phyloP scores from a whole-genome alignment of 2,113 vertebrate genomes.

The Recurvirostra avosetta region DNA sequence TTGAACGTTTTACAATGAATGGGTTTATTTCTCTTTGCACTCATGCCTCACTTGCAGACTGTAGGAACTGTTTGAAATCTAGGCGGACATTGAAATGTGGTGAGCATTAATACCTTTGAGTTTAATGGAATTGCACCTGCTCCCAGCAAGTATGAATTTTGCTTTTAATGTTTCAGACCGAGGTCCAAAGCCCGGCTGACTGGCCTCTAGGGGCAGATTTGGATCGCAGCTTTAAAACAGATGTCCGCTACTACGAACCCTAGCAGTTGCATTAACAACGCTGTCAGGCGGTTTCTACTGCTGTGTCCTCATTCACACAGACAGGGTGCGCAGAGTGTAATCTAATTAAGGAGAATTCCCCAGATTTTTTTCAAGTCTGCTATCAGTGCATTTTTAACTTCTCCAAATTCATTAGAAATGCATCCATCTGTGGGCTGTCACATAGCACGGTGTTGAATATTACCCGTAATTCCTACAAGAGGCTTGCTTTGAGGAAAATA shows the following conservation, averaged over 20 bases:
- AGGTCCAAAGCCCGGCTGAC: not conserved
- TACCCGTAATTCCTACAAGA: not conserved
- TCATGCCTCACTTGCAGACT: not conserved
- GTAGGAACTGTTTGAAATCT: not conserved
- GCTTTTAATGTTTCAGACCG: not conserved
- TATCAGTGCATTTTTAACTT: not conserved
- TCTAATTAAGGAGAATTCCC: constrained; percentile 34
- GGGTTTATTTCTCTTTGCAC: not conserved
- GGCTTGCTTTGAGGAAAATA: not conserved
- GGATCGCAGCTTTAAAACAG: constrained; percentile 3
- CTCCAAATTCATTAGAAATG: not conserved
- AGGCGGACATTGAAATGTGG: fast-evolving
- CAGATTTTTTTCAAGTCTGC: not conserved
- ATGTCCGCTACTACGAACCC: not conserved
- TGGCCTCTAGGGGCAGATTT: constrained; percentile 39
- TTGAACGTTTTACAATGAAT: not conserved
- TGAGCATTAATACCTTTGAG: not conserved
- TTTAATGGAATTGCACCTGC: not conserved
- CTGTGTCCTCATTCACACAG: not conserved
- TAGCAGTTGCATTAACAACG: not conserved
- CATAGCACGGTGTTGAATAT: not conserved
- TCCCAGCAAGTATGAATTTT: not conserved
- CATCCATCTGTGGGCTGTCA: not conserved
- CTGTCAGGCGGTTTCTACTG: not conserved
- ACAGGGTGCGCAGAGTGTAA: not conserved